Evolutionary conservation across 2,113 vertebrate species (phyloP).

Genomic region (Galeopterus variegatus): DNA sequence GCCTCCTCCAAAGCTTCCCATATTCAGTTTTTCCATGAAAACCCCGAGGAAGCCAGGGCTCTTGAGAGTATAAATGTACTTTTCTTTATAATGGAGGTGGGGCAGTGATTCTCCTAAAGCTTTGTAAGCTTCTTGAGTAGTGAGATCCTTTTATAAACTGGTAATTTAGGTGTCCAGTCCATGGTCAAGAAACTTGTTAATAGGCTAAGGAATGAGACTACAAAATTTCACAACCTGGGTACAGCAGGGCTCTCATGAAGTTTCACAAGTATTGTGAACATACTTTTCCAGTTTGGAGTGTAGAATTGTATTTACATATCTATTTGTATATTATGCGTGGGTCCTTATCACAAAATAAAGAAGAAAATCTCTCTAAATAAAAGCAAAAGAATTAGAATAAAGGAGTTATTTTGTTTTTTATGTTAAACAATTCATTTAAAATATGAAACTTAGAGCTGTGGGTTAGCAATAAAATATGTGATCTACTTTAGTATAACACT

Average conservation of each 20-base stretch:
- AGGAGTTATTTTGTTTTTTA: not conserved
- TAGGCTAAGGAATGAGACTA: not conserved
- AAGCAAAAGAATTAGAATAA: constrained; percentile 26
- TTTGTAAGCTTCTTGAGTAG: not conserved
- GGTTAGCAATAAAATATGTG: constrained; percentile 32
- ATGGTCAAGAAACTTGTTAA: not conserved
- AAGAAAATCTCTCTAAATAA: not conserved
- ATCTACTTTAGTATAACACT: not conserved
- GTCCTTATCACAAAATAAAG: constrained; percentile 22
- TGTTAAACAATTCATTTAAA: constrained; percentile 36
- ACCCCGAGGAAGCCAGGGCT: not conserved
- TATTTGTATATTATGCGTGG: not conserved
- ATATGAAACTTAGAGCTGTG: not conserved
- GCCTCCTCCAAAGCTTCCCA: not conserved
- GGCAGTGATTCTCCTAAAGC: not conserved
- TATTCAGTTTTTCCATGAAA: not conserved
- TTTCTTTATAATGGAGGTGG: not conserved
- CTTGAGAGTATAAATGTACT: not conserved
- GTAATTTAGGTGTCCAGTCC: not conserved
- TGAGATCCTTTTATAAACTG: not conserved
- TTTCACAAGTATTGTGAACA: not conserved
- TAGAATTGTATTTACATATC: not conserved
- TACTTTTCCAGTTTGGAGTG: not conserved
- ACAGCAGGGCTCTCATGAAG: not conserved
- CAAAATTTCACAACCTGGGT: not conserved